Percentiles rank a stretch among this genome's conserved stretches.
These are phyloP conservation scores for Ferrisia virgata DNA, from an alignment of 2,888 invertebrate genomes.

Conservation along the genomic window DNA sequence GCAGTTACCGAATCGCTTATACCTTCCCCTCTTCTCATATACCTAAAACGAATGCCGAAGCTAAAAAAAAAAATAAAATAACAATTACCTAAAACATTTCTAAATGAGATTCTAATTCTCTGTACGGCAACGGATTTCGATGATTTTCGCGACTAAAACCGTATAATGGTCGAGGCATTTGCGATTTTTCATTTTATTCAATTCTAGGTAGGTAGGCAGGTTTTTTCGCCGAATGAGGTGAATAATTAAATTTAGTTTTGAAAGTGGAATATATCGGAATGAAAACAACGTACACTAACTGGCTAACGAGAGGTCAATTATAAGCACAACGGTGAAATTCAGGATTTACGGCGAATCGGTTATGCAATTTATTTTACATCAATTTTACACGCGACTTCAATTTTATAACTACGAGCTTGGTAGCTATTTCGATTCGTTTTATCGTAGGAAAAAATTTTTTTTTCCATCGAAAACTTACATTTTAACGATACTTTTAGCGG, in stretches of 20 bases:
- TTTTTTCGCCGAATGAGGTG: background rate
- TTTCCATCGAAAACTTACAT: background rate
- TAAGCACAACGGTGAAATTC: background rate
- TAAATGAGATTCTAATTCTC: background rate
- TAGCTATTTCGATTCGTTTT: too few relatives aligned
- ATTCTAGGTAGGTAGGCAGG: background rate
- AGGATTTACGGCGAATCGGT: conserved; percentile 26
- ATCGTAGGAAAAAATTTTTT: background rate
- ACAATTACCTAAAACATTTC: background rate
- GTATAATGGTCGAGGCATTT: background rate
- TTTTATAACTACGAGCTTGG: background rate
- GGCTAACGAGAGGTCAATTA: background rate
- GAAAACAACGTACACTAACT: background rate
- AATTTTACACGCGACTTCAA: background rate
- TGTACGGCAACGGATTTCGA: background rate
- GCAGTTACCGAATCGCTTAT: too few relatives aligned
- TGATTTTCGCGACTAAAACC: background rate
- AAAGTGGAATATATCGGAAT: background rate
- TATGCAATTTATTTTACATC: conserved; percentile 30
- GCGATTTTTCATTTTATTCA: background rate
- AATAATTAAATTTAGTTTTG: background rate
- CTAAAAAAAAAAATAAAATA: background rate
- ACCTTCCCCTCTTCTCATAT: too few relatives aligned
- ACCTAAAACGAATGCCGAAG: too few relatives aligned
- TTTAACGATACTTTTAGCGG: background rate